Evolutionary conservation across 92 coral and sea anemone genomes (phyloP), one percentile per base, ranked within the genome.

Genomic region (Hydrozoanthus gracilis): DNA sequence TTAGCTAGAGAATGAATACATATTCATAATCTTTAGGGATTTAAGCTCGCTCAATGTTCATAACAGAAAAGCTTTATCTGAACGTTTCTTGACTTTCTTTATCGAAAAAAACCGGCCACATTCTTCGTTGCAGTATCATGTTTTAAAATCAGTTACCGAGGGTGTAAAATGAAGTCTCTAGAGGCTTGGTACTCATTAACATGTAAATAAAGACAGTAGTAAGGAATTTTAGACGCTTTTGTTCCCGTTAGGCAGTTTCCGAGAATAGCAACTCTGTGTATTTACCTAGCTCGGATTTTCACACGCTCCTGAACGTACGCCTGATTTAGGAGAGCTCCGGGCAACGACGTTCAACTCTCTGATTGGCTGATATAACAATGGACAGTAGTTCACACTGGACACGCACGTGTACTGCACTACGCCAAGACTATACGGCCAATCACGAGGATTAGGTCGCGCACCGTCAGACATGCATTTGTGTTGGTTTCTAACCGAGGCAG

Each of bases 371-470:
- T 46, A 6, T 44, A 50, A 91, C 91, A 87, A 91, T 77, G 11
- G 10, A 48, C 82, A 55, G 71, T 52, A 58, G 65, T 18, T 77
- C 89, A 70, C 72, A 73, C 51, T 88, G 86, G 62, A 7, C 44
- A 4, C 77, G 79, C 97, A 94, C 97, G 97, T 94, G 97, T 90
- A 92, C 77, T 3, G 44, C 87, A 90, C 82, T 84, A 86, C 85
- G 44, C 76, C 86, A 77, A 64, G 88, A 27, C 54, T 78, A 46
- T 82, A 52, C 44, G 72, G 15, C 88, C 95, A 92, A 76, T 94
- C 86, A 73, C 17, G 20, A 54, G 65, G 70, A 62, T 44, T 68
- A 71, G 85, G 88, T 80, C 77, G 77, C 88, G 66, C 80, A 67
- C 93, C 76, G 44, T 73, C 51, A 87, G 79, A 80, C 87, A 86